Conservation (phyloP, 1,140 invertebrate genomes). For the Zaprionus kolodkinae region DNA sequence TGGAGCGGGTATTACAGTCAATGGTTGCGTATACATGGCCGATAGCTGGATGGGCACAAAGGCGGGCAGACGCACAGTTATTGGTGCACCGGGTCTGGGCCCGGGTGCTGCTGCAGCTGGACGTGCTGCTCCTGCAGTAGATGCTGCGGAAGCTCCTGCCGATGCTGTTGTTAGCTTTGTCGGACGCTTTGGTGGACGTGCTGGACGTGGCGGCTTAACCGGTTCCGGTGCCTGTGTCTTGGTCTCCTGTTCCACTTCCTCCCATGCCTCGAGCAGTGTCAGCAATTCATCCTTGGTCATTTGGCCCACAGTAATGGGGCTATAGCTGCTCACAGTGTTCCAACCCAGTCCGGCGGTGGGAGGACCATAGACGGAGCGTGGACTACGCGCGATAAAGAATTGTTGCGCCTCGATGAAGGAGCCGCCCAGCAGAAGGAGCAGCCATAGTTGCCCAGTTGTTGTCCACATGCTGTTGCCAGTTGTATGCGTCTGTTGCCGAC, state of each 20-base stretch:
- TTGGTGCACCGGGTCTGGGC: constrained; percentile 39
- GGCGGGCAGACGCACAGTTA: constrained; percentile 68
- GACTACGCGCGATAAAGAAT: constrained; percentile 42
- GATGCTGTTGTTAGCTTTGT: not conserved
- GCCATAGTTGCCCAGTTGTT: not conserved
- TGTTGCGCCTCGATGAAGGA: constrained; percentile 35
- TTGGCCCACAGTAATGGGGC: constrained; percentile 64
- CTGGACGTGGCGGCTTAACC: constrained; percentile 31
- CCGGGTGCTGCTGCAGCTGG: constrained; percentile 18
- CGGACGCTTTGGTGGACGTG: constrained; percentile 19
- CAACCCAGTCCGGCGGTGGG: constrained; percentile 36
- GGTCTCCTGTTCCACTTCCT: constrained; percentile 59
- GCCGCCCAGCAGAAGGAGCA: constrained; percentile 35
- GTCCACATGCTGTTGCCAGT: constrained; percentile 32
- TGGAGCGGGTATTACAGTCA: constrained; percentile 11
- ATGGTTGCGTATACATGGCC: constrained; percentile 70
- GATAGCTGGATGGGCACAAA: constrained; percentile 76
- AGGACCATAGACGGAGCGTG: constrained; percentile 48
- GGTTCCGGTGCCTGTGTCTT: constrained; percentile 28
- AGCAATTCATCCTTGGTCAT: constrained; percentile 78
- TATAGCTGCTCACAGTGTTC: constrained; percentile 53
- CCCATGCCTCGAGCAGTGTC: constrained; percentile 74
- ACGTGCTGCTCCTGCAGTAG: constrained; percentile 39
- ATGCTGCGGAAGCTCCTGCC: constrained; percentile 28
- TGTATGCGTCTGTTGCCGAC: constrained; percentile 27